phyloP scores from a whole-genome alignment of 1,140 invertebrate species.

The Papilio dardanus region DNA sequence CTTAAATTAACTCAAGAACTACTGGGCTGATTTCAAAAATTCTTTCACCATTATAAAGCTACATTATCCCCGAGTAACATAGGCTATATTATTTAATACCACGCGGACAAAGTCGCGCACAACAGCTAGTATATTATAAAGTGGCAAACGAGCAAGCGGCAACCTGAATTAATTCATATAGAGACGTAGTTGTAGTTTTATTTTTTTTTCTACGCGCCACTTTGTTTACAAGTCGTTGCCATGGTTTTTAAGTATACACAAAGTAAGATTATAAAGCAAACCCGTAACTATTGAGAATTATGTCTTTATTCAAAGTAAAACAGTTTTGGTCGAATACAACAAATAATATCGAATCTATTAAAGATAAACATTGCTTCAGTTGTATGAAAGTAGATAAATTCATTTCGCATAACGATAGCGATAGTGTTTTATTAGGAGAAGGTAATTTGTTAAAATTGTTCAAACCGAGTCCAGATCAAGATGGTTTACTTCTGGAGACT shows the following conservation, averaged over 20 bases:
- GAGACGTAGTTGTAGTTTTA: constrained; percentile 36
- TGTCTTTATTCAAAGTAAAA: constrained; percentile 75
- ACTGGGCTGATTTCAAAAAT: no score
- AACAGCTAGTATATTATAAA: no score
- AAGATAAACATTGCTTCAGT: constrained; percentile 56
- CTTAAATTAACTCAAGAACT: no score
- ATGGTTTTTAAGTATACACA: constrained; percentile 18
- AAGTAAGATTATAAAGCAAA: not conserved
- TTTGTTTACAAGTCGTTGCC: constrained; percentile 18
- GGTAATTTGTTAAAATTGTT: constrained; percentile 63
- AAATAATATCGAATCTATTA: constrained; percentile 48
- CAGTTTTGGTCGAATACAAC: constrained; percentile 73
- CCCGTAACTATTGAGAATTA: not conserved
- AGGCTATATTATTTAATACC: no score
- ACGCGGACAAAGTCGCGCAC: no score
- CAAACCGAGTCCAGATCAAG: constrained; percentile 57
- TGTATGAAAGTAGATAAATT: constrained; percentile 75
- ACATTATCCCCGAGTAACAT: no score
- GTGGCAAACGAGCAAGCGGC: no score
- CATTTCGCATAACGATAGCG: constrained; percentile 65
- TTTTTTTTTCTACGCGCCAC: not conserved
- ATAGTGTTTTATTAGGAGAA: constrained; percentile 66
- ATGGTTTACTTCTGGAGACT: constrained; percentile 61
- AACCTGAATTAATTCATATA: no score
- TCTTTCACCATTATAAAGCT: no score